Conservation (phyloP, 2,113 vertebrate species). For the Ploceus nigricollis region DNA sequence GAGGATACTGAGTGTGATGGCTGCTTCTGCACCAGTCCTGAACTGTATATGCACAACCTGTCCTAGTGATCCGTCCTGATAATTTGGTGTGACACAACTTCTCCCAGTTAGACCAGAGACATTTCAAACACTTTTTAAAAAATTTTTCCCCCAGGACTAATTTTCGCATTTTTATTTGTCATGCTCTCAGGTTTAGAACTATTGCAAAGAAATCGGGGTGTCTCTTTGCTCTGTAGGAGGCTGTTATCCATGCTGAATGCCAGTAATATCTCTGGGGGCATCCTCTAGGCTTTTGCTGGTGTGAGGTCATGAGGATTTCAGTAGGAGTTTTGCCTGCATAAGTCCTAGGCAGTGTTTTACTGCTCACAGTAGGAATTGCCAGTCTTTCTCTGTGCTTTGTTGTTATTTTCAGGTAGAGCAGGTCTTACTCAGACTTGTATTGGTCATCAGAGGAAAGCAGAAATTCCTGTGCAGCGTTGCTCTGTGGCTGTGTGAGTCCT, state of each 20-base stretch:
- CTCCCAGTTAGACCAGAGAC: conserved; percentile 7
- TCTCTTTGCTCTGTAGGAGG: conserved; percentile 1
- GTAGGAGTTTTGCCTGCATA: neutral
- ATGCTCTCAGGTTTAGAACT: conserved; percentile 17
- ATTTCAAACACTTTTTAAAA: neutral
- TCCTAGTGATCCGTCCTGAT: conserved; percentile 38
- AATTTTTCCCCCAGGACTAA: neutral
- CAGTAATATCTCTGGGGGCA: neutral
- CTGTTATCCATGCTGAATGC: neutral
- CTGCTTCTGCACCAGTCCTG: conserved; percentile 54
- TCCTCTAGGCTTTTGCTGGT: neutral
- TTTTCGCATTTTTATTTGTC: conserved; percentile 15
- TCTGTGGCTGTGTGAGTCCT: conserved; percentile 12
- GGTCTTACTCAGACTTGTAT: neutral
- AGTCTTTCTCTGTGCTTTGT: neutral
- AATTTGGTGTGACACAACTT: conserved; percentile 3
- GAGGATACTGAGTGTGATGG: conserved; percentile 10
- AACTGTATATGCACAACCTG: conserved; percentile 48
- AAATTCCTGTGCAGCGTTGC: neutral
- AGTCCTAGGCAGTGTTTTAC: conserved; percentile 7
- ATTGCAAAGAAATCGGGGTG: neutral
- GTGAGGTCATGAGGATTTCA: neutral
- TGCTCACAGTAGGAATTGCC: neutral
- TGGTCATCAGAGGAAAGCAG: neutral
- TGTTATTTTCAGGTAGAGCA: conserved; percentile 1